A percentile compares a stretch with the other conserved stretches of the same genome.
Conservation (phyloP, 2,113 vertebrate genomes). For the Ciconia boyciana region DNA sequence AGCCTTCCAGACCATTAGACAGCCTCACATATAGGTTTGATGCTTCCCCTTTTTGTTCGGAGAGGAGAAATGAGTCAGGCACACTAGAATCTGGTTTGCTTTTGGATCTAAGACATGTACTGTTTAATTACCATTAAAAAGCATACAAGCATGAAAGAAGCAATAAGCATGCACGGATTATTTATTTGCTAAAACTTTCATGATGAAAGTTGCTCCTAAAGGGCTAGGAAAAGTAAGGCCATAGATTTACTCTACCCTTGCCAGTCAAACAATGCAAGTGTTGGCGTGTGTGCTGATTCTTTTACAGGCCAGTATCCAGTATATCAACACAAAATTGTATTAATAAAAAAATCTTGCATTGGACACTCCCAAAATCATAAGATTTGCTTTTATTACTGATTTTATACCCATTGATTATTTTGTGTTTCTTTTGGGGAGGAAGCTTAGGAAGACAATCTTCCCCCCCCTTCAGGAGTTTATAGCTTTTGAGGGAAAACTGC, state of each 20-base stretch:
- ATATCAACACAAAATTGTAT: not conserved
- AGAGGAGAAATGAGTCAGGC: not conserved
- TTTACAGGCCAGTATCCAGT: not conserved
- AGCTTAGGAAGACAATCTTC: not conserved
- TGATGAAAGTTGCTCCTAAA: not conserved
- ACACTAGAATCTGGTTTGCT: not conserved
- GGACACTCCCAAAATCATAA: not conserved
- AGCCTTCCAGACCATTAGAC: not conserved
- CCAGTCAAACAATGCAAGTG: not conserved
- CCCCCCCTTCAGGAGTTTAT: not conserved
- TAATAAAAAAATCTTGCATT: not conserved
- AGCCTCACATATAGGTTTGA: not conserved
- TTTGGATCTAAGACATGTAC: not conserved
- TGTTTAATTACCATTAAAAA: not conserved
- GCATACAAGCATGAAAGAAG: not conserved
- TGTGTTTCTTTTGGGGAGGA: not conserved
- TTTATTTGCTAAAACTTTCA: not conserved
- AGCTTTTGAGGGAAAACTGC: not conserved
- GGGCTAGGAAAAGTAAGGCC: not conserved
- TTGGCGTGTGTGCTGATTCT: not conserved
- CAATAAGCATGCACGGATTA: not conserved
- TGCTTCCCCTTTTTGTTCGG: not conserved
- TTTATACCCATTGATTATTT: not conserved
- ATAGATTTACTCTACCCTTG: not conserved
- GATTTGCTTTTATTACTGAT: not conserved